These are phyloP conservation scores for Myotis pilosus DNA, from an alignment of 2,797 vertebrate genomes.

Conservation along the genomic window DNA sequence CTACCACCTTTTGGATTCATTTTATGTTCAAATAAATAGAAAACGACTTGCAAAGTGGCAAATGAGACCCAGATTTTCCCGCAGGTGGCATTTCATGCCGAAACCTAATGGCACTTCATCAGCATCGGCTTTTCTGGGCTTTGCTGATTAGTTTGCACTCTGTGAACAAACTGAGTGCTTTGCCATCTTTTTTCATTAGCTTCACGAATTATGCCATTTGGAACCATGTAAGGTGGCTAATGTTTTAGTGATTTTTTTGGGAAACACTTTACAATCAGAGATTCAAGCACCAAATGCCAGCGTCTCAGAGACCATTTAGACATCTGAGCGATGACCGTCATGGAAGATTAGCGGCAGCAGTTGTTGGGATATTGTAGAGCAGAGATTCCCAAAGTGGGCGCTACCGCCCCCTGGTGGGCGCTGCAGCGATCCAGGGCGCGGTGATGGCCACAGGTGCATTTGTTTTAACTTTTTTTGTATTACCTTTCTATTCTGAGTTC, in stretches of 20 bases:
- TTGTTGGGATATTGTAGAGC: not conserved
- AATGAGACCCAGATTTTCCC: conserved; percentile 32
- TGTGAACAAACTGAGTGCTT: not conserved
- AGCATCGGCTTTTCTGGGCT: conserved; percentile 21
- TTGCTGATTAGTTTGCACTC: not conserved
- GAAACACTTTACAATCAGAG: conserved; percentile 19
- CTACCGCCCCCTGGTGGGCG: no score
- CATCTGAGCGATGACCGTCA: not conserved
- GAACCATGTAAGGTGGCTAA: conserved; percentile 17
- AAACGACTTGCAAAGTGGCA: conserved; percentile 43
- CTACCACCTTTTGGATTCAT: not conserved
- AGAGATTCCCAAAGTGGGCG: no score
- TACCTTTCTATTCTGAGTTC: no score
- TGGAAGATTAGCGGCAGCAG: not conserved
- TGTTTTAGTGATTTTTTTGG: not conserved
- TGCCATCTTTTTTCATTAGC: conserved; percentile 50
- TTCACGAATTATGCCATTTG: conserved; percentile 29
- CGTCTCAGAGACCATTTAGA: not conserved
- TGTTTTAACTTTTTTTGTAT: no score
- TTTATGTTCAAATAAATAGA: conserved; percentile 26
- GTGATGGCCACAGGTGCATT: no score
- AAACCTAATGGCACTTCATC: conserved; percentile 32
- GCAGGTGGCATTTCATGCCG: conserved; percentile 42
- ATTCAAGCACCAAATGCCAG: not conserved
- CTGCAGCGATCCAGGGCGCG: no score